Conservation (phyloP, 2,888 invertebrate genomes). For the Trissolcus japonicus region DNA sequence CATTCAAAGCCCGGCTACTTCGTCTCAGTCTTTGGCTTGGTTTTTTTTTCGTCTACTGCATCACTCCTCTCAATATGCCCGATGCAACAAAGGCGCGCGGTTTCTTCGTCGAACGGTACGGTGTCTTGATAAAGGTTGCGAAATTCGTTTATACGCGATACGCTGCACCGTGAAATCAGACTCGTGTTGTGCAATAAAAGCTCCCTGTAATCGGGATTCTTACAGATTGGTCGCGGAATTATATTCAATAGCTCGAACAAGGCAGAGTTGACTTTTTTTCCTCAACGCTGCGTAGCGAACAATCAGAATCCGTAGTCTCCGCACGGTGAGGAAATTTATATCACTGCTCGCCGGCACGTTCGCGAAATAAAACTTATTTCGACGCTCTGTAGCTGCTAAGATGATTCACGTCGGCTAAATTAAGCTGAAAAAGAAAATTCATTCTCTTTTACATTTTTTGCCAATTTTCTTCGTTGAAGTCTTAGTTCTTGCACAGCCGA, state of each 20-base stretch:
- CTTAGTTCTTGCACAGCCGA: neutral
- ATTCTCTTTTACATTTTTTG: conserved; percentile 22
- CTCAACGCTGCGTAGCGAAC: conserved; percentile 15
- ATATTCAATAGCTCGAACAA: no score
- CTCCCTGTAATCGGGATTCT: neutral
- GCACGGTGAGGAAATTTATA: conserved; percentile 27
- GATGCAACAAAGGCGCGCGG: no score
- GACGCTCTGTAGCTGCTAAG: conserved; percentile 29
- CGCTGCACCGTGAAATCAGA: neutral
- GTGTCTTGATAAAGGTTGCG: no score
- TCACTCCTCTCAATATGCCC: no score
- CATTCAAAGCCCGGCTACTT: conserved; percentile 20
- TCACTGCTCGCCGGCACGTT: neutral
- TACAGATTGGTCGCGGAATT: neutral
- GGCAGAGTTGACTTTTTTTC: no score
- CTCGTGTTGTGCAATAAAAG: conserved; percentile 2
- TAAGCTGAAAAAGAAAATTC: conserved; percentile 32
- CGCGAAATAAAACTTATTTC: conserved; percentile 51
- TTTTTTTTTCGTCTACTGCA: no score
- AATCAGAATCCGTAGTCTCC: conserved; percentile 22
- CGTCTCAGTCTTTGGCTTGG: neutral
- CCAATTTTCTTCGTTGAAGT: conserved; percentile 18
- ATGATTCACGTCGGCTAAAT: conserved; percentile 40
- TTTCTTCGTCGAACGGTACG: no score
- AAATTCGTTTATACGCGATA: conserved; percentile 1